phyloP scores from a whole-genome alignment of 2,113 vertebrate species.

The Macaca nemestrina region DNA sequence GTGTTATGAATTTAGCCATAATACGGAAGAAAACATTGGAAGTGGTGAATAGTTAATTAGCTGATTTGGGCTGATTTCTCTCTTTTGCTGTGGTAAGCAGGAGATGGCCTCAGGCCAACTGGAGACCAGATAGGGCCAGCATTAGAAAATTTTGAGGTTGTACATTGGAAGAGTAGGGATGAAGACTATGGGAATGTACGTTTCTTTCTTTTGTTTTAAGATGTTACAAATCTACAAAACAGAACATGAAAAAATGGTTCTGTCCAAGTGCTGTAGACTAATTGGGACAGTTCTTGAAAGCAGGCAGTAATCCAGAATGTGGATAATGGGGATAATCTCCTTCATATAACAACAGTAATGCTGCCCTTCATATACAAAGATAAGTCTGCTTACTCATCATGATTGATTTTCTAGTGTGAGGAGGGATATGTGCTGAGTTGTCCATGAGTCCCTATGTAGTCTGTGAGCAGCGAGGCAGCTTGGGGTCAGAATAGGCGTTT shows the following conservation, averaged over 20 bases:
- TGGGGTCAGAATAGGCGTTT: neutral
- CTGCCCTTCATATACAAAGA: conserved; percentile 60
- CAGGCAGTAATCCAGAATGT: conserved; percentile 54
- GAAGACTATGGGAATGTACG: neutral
- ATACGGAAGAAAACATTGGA: conserved; percentile 30
- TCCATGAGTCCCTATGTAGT: conserved; percentile 24
- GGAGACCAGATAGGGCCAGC: neutral
- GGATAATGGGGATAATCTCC: conserved; percentile 65
- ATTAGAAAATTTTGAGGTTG: conserved; percentile 35
- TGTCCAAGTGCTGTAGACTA: conserved; percentile 31
- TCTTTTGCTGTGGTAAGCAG: conserved; percentile 40
- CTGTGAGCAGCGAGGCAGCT: conserved; percentile 16
- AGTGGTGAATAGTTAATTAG: conserved; percentile 43
- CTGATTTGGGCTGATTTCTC: conserved; percentile 41
- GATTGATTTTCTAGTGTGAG: conserved; percentile 49
- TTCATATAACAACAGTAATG: conserved; percentile 66
- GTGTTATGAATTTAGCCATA: conserved; percentile 50
- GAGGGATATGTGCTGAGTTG: conserved; percentile 62
- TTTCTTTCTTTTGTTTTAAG: neutral
- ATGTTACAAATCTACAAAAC: neutral
- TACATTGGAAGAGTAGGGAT: neutral
- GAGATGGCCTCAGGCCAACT: neutral
- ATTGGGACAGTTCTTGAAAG: conserved; percentile 55
- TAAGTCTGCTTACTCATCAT: conserved; percentile 69
- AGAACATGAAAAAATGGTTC: conserved; percentile 43